phyloP scores from a whole-genome alignment of 2,113 vertebrate genomes.

The Hydrochoerus hydrochaeris region DNA sequence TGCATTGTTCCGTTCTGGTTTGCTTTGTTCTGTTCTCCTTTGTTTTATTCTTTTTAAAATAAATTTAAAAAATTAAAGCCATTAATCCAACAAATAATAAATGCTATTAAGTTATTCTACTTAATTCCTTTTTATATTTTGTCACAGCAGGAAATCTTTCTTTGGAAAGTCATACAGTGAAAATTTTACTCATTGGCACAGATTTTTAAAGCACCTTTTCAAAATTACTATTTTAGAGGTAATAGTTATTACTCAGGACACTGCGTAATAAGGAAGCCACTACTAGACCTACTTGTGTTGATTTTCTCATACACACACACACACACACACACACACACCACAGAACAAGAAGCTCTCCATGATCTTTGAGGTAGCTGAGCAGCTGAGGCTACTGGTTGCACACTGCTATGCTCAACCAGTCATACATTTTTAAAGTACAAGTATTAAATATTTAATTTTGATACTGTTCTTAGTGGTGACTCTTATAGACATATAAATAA shows the following conservation, averaged over 20 bases:
- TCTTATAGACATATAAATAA: neutral
- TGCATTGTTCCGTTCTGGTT: too few relatives aligned
- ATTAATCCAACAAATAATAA: neutral
- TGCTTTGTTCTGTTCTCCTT: too few relatives aligned
- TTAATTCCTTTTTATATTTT: constrained; percentile 9
- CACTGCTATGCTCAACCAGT: too few relatives aligned
- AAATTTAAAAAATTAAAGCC: neutral
- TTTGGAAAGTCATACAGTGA: neutral
- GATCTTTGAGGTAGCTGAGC: neutral
- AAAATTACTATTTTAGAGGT: neutral
- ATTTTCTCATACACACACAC: neutral
- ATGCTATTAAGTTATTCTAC: neutral
- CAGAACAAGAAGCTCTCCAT: neutral
- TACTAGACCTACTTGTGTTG: neutral
- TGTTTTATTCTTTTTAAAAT: too few relatives aligned
- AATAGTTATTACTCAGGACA: neutral
- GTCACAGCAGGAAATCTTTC: neutral
- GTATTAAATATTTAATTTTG: constrained; percentile 32
- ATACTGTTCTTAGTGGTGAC: neutral
- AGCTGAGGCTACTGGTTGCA: neutral
- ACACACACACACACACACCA: neutral
- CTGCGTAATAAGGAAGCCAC: neutral
- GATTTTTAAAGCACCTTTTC: neutral
- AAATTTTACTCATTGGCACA: neutral
- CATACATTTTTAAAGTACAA: neutral